Evolutionary conservation across 2,113 vertebrate species (phyloP).

Genomic region (Alectura lathami): DNA sequence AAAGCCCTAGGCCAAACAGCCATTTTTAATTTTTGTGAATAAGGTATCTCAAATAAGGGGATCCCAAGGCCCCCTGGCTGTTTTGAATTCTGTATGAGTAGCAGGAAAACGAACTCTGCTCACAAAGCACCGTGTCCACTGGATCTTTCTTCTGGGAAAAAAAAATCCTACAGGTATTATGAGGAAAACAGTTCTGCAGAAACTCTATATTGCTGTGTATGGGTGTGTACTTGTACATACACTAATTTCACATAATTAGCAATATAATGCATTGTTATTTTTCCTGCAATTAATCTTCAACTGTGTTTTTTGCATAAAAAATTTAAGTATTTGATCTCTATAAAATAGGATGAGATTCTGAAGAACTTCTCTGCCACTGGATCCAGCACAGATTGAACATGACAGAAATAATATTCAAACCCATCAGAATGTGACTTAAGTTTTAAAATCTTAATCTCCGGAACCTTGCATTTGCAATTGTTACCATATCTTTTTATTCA

Average conservation of each 20-base stretch:
- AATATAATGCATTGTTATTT: not conserved
- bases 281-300: not conserved
- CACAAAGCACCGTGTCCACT: not conserved
- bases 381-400: not conserved
- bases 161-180: not conserved
- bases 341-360: not conserved
- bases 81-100: not conserved
- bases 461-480: not conserved
- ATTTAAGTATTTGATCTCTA: not conserved
- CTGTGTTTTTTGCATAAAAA: slow-evolving; percentile 1
- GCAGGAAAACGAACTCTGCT: not conserved
- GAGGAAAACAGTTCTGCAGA: not conserved
- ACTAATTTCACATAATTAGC: not conserved
- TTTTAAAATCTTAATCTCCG: not conserved
- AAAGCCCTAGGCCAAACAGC: not conserved
- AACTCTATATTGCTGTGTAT: not conserved
- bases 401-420: slow-evolving; percentile 22
- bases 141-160: not conserved
- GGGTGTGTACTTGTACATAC: not conserved
- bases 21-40: slow-evolving; percentile 24
- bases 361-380: not conserved
- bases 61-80: not conserved
- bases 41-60: not conserved
- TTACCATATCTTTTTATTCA: not conserved
- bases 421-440: not conserved